Evolutionary conservation across 2,113 vertebrate genomes (phyloP), one percentile per base, ranked within the genome.

Genomic region (Mesocricetus auratus): DNA sequence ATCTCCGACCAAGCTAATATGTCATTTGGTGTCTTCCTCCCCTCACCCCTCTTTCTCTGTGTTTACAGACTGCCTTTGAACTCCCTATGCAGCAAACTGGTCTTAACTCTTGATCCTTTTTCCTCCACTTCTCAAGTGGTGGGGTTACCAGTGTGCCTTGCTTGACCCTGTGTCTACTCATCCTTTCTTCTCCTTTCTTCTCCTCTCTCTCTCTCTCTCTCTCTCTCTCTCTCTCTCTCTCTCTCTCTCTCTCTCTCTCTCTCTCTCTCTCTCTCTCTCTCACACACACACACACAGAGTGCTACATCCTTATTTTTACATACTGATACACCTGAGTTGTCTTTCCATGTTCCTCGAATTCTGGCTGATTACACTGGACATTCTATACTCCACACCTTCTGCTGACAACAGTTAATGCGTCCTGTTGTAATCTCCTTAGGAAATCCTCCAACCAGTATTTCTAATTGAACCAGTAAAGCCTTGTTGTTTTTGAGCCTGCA

Each of bases 401-500:
- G 24, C 69, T 79, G 82, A 68, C 68, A 86, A 31, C 58, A 92
- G 36, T 86, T 94, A n/a, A 94, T 94, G 90, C 93, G 73, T 90
- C 93, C 68, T 50, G 0, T 86, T 86, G 45, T 86, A 86, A 93
- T 94, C 69, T 74, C 64, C 69, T 91, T 86, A 69, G 47, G 75
- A 96, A 96, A 92, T 58, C 64, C 69, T 92, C 68, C 81, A 86
- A 62, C 79, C 87, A 31, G 73, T 73, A 82, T 86, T 96, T 45
- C 66, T 96, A 95, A 92, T 93, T 95, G 82, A 96, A 73, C 77
- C 33, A 86, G 66, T 92, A 82, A 95, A 95, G 86, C 94, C 60
- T 96, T 36, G 69, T 97, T 94, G 77, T 96, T 96, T 94, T 83
- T 33, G 31, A 96, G 77, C 64, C 88, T 90, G 88, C 90, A 93